Evolutionary conservation across 2,888 invertebrate species (phyloP), one percentile per base, ranked within the genome.

Genomic region (Cataglyphis cursor): DNA sequence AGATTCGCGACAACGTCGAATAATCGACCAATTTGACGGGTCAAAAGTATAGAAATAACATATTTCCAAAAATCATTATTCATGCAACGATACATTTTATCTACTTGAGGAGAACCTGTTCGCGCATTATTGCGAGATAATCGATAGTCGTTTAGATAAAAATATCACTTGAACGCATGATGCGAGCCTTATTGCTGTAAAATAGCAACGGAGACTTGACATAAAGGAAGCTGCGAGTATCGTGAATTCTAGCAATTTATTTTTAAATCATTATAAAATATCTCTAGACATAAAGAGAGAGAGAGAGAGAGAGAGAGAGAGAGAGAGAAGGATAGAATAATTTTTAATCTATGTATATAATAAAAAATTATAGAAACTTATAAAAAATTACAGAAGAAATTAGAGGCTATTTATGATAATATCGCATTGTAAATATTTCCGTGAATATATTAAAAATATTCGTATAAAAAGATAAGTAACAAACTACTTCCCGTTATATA

Each of bases 71-170:
- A 80, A 48, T 18, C 24, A 51, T 51, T 54, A 18, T 38, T 65
- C 38, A 76, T 3, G 10, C 31, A 24, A 51, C 38, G 38, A 48
- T 28, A 24, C 44, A 9, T 21, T 9, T 68, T 41, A 68, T 59
- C 41, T 31, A 59, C 28, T 78, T n/a, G 59, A 44, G 68, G 21
- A 44, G 4, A 44, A 59, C 41, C 41, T 41, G n/a, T 51, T 44
- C 59, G 66, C 41, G 59, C 21, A 31, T 59, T 59, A 28, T 48
- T 78, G 35, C 59, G 44, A 48, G 68, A 61, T 80, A 65, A 80
- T 80, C 78, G 78, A 80, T 80, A 59, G 12, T 18, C 44, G 68
- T 68, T 59, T 44, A 44, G 78, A 80, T 80, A 80, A 80, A 80
- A 80, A 80, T 80, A 80, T 35, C 78, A 28, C 41, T 21, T 59